Evolutionary conservation across 2,113 vertebrate genomes (phyloP).

Genomic region (Sinocyclocheilus maitianheensis): DNA sequence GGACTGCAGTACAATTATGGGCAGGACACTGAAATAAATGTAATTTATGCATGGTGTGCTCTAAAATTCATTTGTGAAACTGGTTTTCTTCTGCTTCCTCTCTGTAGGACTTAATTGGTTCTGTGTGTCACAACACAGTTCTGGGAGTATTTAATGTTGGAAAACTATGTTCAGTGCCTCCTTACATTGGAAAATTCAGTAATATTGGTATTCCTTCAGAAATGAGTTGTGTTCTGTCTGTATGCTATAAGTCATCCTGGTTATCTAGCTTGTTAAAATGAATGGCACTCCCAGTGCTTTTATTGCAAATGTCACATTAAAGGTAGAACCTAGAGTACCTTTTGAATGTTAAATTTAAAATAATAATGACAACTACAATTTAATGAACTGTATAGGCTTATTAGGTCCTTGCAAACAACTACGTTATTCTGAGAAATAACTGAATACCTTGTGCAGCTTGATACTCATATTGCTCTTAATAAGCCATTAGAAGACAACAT

Average conservation of each 20-base stretch:
- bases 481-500: background rate
- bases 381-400: background rate
- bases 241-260: background rate
- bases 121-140: constrained; percentile 19
- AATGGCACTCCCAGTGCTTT: background rate
- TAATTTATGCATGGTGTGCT: background rate
- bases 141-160: background rate
- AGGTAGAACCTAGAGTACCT: background rate
- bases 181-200: background rate
- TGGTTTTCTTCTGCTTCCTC: constrained; percentile 13
- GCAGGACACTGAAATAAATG: background rate
- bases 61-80: constrained; percentile 25
- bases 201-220: background rate
- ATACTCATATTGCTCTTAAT: background rate
- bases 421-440: background rate
- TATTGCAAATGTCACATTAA: background rate
- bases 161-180: background rate
- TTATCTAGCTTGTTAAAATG: constrained; percentile 1
- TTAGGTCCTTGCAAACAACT: background rate
- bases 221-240: background rate
- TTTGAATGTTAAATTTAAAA: background rate
- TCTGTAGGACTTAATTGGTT: constrained; percentile 14
- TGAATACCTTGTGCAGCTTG: background rate
- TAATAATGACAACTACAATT: background rate
- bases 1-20: background rate